These are phyloP conservation scores for Gonioctena quinquepunctata DNA, from an alignment of 1,140 invertebrate genomes.

Conservation along the genomic window DNA sequence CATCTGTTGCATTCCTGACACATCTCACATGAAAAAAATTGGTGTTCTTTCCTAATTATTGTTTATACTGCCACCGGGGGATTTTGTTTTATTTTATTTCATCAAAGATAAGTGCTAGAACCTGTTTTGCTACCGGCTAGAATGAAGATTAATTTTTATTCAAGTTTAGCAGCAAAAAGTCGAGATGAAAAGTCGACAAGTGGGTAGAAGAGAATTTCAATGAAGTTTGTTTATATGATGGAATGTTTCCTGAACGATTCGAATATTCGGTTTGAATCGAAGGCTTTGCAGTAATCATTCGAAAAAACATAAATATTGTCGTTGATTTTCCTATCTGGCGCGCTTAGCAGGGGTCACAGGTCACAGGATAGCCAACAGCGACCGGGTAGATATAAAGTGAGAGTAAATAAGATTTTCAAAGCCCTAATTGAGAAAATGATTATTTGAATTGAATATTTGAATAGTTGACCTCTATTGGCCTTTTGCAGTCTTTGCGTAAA, in stretches of 20 bases:
- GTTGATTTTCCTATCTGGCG: constrained; percentile 27
- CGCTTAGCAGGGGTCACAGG: constrained; percentile 39
- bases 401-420: constrained; percentile 4
- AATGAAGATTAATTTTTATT: constrained; percentile 24
- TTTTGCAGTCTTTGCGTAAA: constrained; percentile 55
- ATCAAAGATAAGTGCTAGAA: constrained; percentile 41
- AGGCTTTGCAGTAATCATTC: constrained; percentile 2
- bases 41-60: constrained; percentile 42
- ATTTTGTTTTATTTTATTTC: constrained; percentile 42
- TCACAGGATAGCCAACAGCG: constrained; percentile 32
- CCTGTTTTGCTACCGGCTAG: constrained; percentile 46
- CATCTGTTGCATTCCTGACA: constrained; percentile 32
- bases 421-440: constrained; percentile 10
- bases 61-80: constrained; percentile 36
- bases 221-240: not conserved
- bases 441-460: constrained; percentile 40
- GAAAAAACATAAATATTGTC: constrained; percentile 14
- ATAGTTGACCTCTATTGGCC: constrained; percentile 53
- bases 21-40: constrained; percentile 41
- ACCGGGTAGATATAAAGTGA: not conserved
- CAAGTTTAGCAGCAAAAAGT: constrained; percentile 21
- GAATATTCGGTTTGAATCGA: constrained; percentile 4
- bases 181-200: not conserved
- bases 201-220: not conserved
- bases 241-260: not conserved